Base-by-base conservation (phyloP, 2,113 vertebrate species). In the Cephalopterus ornatus region DNA sequence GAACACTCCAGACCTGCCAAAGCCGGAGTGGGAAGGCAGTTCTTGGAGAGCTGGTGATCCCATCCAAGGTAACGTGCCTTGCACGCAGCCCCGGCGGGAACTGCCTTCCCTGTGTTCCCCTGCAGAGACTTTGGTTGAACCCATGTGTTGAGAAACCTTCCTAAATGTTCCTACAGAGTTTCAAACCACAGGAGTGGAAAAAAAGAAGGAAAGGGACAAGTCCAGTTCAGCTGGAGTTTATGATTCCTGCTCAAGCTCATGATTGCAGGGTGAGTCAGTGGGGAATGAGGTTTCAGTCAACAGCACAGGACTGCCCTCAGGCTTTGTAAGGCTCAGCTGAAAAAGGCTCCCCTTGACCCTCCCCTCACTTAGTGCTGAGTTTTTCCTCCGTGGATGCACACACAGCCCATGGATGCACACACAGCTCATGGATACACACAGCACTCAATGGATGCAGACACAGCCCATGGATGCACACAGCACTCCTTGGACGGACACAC, bases 121-220 rank as follows among this genome's bases (percentile, higher is more conserved):
- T 67, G 78, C 52, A 80, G 85, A 74, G 92, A 55, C 50, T 93
- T 52, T 12, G 71, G 35, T 42, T 59, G 41, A 90, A 70, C 33
- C 59, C 78, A 28, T 28, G 55, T 47, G 55, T 74, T 94, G 94
- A 92, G 94, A 96, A 96, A 94, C 77, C 87, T 96, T 92, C 74
- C 49, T 21, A 86, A 91, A 79, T 0, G 6, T 85, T 92, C 88
- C 77, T 49, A 86, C 77, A 82, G n/a, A 46, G 4, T 44, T 90
- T 83, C 79, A 95, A 95, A 88, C 88, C 95, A 85, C 92, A 77
- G 71, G 12, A 85, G 61, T 21, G 42, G 16, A 20, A 35, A 39
- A 61, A 27, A 30, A 39, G 27, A 12, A 27, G 14, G 9, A 55
- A 88, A 82, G 32, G 73, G 81, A 80, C 24, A 84, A 18, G 15